These are phyloP conservation scores for Pemphigus obesinymphae DNA, from an alignment of 1,140 invertebrate genomes.

Conservation along the genomic window DNA sequence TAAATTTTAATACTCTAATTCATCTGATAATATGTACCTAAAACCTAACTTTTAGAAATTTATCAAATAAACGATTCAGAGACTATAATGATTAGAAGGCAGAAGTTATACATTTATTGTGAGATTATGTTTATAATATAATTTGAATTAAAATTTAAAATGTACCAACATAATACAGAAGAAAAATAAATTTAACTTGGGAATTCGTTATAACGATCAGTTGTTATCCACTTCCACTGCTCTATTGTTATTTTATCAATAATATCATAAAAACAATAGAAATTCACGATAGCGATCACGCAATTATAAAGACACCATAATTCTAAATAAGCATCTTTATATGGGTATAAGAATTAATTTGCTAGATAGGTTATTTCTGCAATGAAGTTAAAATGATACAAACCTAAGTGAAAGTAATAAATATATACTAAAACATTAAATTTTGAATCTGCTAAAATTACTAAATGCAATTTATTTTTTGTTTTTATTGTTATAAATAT, in stretches of 20 bases:
- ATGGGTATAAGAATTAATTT: not conserved
- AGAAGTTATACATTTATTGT: no score
- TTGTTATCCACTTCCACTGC: not conserved
- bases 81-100: no score
- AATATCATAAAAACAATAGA: conserved; percentile 31
- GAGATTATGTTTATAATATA: not conserved
- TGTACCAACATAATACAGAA: not conserved
- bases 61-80: no score
- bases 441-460: no score
- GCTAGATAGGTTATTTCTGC: not conserved
- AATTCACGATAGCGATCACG: conserved; percentile 7
- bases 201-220: conserved; percentile 25
- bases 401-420: not conserved
- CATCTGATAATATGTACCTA: no score
- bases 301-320: not conserved
- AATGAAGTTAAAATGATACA: no score
- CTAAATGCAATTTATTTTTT: no score
- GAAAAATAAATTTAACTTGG: not conserved
- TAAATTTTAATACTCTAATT: no score
- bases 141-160: not conserved
- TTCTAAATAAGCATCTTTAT: not conserved
- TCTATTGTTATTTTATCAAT: conserved; percentile 36
- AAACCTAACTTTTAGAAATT: no score
- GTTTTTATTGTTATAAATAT: no score
- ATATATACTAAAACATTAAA: no score